Base-by-base conservation (phyloP, 1,140 invertebrate species). In the Drosophila malerkotliana region DNA sequence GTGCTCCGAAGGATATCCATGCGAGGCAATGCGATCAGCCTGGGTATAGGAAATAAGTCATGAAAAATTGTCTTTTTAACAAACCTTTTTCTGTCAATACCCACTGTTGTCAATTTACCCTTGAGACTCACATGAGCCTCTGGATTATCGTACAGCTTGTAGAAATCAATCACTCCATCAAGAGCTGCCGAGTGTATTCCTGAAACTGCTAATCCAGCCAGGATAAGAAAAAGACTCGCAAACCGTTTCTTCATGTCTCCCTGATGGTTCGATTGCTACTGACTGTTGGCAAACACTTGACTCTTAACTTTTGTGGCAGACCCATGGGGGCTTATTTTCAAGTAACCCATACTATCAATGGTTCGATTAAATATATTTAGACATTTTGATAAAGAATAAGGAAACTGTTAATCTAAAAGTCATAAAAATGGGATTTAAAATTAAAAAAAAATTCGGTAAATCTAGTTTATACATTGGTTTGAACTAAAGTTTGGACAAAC, bases 1-100 rank as follows among this genome's bases (percentile, higher is more conserved):
- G 2, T 90, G 91, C 80, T 95, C 94, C 0, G 92, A 80, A 4
- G 92, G 93, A 77, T 95, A 95, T 3, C 78, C 78, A 55, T 88
- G 88, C 0, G 34, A 37, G 12, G 73, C 62, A 39, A 83, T 90
- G 1, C 80, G 82, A 39, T 83, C 77, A 12, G 67, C 15, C 80
- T 84, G 1, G 4, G 5, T 1, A 15, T 12, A n/a, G 18, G 5
- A 24, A 1, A 18, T 7, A 26, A 15, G 8, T 44, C 0, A 15
- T 44, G 2, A 44, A 12, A 12, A 18, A 9, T 1, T 9, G n/a
- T 9, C 4, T 52, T 53, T 41, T 41, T 5, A n/a, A 3, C 14
- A 15, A 18, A 5, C 15, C 1, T 15, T 8, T 12, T n/a, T 18
- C 4, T n/a, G 1, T 2, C 34, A 34, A 10, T 2, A 1, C 71